Percentiles rank a stretch among this genome's conserved stretches.
These are phyloP conservation scores for Meteorus sp. DNA, from an alignment of 1,140 invertebrate genomes.

Conservation along the genomic window DNA sequence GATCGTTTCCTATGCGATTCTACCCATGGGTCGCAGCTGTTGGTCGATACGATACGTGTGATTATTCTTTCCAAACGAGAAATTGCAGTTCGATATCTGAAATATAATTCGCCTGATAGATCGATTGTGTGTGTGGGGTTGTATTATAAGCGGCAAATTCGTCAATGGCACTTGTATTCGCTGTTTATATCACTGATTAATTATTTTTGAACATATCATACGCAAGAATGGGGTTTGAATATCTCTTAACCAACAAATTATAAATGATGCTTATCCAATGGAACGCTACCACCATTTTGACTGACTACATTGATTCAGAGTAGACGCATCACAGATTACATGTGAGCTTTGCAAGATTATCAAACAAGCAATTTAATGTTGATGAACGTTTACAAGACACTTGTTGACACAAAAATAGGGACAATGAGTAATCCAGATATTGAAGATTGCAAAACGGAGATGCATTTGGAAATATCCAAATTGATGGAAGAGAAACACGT, in stretches of 20 bases:
- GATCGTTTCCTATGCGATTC: background rate
- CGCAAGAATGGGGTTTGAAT: background rate
- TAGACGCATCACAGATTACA: background rate
- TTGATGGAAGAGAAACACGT: slow-evolving; percentile 56
- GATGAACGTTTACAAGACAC: slow-evolving; percentile 23
- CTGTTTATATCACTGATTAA: background rate
- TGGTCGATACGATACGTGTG: slow-evolving; percentile 40
- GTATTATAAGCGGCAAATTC: slow-evolving; percentile 42
- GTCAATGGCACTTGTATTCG: slow-evolving; percentile 21
- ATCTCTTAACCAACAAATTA: background rate
- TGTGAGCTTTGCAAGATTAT: background rate
- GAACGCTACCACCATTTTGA: background rate
- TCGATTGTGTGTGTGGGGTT: slow-evolving; percentile 33
- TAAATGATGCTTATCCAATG: background rate
- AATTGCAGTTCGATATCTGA: slow-evolving; percentile 51
- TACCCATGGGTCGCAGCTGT: background rate
- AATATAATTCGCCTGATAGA: slow-evolving; percentile 30
- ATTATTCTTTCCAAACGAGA: slow-evolving; percentile 45
- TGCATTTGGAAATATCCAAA: slow-evolving; percentile 51
- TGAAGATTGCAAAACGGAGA: slow-evolving; percentile 35
- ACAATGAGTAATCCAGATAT: slow-evolving; percentile 20
- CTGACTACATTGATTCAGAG: background rate
- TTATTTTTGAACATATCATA: too few species aligned
- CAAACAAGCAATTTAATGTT: background rate
- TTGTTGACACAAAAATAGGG: slow-evolving; percentile 18